A percentile compares a stretch with the other conserved stretches of the same genome.
Conservation (phyloP, 1,140 invertebrate species). For the Pseudomyrmex cubaensis region DNA sequence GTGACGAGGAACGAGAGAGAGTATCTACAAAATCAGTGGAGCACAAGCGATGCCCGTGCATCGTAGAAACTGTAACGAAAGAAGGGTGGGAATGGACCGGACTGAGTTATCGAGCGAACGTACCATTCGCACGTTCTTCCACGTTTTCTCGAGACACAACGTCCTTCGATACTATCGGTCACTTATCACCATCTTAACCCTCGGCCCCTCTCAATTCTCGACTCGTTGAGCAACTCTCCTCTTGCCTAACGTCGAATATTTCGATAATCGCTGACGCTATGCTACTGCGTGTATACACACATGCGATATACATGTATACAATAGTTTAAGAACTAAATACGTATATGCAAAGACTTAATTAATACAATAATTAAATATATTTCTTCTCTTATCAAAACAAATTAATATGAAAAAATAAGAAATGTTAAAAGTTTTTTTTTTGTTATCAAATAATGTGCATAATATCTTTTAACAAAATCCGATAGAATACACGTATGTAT, state of each 20-base stretch:
- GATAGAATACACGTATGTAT: background rate
- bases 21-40: conserved; percentile 30
- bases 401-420: background rate
- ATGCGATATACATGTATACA: background rate
- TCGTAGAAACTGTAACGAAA: conserved; percentile 24
- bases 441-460: background rate
- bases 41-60: conserved; percentile 1
- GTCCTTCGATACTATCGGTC: conserved; percentile 25
- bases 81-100: conserved; percentile 15
- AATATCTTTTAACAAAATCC: background rate
- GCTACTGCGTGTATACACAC: background rate
- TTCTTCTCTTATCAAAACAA: background rate
- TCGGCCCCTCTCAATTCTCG: conserved; percentile 25
- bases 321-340: background rate
- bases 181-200: conserved; percentile 7
- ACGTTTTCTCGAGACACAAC: conserved; percentile 11
- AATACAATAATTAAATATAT: background rate
- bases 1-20: conserved; percentile 27
- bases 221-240: conserved; percentile 53
- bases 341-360: background rate
- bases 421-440: background rate
- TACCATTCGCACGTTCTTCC: background rate
- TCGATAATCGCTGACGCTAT: background rate
- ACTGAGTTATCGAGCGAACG: conserved; percentile 50
- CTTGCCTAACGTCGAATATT: background rate